Percentiles rank a stretch among this genome's conserved stretches.
These are phyloP conservation scores for Orthonevra nobilis DNA, from an alignment of 2,888 invertebrate genomes.

Conservation along the genomic window DNA sequence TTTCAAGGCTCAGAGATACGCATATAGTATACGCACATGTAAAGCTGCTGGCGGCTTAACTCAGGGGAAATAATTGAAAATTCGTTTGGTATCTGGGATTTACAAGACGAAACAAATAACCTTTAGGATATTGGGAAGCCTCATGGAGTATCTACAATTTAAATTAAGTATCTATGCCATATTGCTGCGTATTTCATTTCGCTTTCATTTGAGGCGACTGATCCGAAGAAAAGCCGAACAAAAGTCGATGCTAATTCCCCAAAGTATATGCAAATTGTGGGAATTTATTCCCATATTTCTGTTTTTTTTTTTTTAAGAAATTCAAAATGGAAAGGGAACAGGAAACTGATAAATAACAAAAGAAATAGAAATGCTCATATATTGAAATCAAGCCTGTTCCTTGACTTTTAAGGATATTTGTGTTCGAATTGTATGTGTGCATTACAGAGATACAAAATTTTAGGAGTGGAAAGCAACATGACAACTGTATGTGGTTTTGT, in stretches of 20 bases:
- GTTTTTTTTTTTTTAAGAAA: conserved; percentile 29
- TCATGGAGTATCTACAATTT: conserved; percentile 25
- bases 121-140: neutral
- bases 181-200: conserved; percentile 36
- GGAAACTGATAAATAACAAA: too few species aligned
- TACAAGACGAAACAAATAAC: neutral
- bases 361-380: too few species aligned
- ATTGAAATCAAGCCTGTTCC: too few species aligned
- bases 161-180: conserved; percentile 39
- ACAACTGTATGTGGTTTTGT: too few species aligned
- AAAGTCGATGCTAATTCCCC: conserved; percentile 41
- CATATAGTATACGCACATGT: neutral
- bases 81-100: conserved; percentile 28
- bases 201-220: conserved; percentile 29
- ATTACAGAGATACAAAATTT: too few species aligned
- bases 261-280: conserved; percentile 36
- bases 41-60: neutral
- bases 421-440: too few species aligned
- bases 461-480: too few species aligned
- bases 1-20: neutral
- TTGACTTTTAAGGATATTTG: too few species aligned
- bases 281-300: conserved; percentile 44
- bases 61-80: conserved; percentile 53
- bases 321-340: neutral
- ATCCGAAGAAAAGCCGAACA: conserved; percentile 17